Percentiles rank a stretch among this genome's conserved stretches.
phyloP scores from a whole-genome alignment of 2,888 invertebrate species.

The Linnaemya tessellans region DNA sequence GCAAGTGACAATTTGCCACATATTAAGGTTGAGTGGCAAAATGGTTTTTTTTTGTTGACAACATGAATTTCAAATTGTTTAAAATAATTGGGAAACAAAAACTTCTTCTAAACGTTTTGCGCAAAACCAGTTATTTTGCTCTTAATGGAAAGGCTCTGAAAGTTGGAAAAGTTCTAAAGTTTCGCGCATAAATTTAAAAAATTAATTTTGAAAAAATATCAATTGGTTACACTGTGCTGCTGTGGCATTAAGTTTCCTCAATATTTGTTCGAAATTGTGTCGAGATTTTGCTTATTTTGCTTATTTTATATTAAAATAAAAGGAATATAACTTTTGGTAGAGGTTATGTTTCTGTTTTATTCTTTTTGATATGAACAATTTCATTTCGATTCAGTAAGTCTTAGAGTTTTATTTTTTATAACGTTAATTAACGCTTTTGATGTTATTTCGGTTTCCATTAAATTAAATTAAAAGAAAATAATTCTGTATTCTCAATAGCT shows the following conservation, averaged over 20 bases:
- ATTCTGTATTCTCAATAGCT: conserved; percentile 1
- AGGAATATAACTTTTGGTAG: conserved; percentile 8
- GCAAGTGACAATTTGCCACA: no score
- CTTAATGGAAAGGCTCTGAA: no score
- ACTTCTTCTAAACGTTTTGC: no score
- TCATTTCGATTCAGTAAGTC: conserved; percentile 76
- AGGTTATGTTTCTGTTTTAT: conserved; percentile 50
- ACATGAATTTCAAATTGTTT: no score
- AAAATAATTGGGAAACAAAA: no score
- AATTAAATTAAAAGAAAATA: conserved; percentile 31
- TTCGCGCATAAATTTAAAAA: background rate
- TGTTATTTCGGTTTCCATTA: conserved; percentile 60
- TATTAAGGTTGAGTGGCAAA: no score
- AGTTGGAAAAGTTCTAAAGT: background rate
- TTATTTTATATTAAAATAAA: conserved; percentile 4
- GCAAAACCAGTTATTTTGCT: no score
- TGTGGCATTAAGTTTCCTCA: background rate
- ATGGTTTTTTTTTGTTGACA: no score
- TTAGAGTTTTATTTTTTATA: conserved; percentile 66
- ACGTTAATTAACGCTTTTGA: conserved; percentile 45
- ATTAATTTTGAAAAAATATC: no score
- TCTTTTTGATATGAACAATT: conserved; percentile 75
- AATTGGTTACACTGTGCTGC: conserved; percentile 42
- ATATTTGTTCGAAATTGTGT: conserved; percentile 10
- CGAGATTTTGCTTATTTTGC: background rate